phyloP scores from a whole-genome alignment of 1,140 invertebrate genomes.

The Drosophila kanapiae region DNA sequence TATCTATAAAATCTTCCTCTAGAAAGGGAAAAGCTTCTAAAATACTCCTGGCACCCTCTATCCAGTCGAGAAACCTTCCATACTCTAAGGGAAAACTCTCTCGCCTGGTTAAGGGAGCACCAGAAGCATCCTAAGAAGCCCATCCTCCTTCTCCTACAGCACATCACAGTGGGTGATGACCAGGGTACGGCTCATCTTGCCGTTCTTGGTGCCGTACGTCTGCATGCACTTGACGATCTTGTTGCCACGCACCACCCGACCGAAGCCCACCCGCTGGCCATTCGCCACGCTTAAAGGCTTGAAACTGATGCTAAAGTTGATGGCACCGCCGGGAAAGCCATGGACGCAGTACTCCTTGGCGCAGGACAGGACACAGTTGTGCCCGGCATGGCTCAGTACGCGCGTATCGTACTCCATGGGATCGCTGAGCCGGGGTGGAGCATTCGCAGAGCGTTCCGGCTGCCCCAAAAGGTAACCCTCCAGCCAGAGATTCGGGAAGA shows the following conservation, averaged over 20 bases:
- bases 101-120: no score
- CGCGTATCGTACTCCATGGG: conserved; percentile 53
- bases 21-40: background rate
- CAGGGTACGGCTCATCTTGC: conserved; percentile 36
- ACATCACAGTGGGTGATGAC: conserved; percentile 48
- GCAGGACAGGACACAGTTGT: conserved; percentile 44
- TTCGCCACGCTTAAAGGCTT: conserved; percentile 52
- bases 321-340: conserved; percentile 45
- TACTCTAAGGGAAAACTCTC: background rate
- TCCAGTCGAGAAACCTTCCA: background rate
- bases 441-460: background rate
- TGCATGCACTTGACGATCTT: conserved; percentile 50
- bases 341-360: conserved; percentile 47
- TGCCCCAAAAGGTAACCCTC: conserved; percentile 43
- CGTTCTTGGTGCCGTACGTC: conserved; percentile 46
- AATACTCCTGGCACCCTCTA: background rate
- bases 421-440: background rate
- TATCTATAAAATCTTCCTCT: no score
- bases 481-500: conserved; percentile 57
- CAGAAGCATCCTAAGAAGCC: background rate
- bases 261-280: conserved; percentile 65
- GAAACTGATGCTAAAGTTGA: conserved; percentile 64
- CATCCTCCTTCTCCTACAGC: conserved; percentile 5
- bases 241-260: conserved; percentile 43
- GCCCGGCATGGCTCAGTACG: conserved; percentile 39